Base-by-base conservation (phyloP, 2,113 vertebrate species). In the Pelobates fuscus region DNA sequence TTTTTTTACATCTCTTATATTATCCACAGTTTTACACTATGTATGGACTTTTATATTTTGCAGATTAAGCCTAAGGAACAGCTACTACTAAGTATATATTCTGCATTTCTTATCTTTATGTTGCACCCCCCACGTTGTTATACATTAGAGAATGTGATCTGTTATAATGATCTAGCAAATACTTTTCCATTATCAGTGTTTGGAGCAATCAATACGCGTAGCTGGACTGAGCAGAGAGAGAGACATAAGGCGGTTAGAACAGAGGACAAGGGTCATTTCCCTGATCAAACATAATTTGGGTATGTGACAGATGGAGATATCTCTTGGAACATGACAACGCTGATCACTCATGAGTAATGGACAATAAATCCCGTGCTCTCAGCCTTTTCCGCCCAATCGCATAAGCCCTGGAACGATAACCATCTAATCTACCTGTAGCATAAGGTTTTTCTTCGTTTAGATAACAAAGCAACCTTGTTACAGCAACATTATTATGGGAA, bases 211-310 rank as follows among this genome's bases (percentile, higher is more conserved):
- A 25, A 72, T 71, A 24, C 2, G 24, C 24, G 14, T 30, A 44
- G 67, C 11, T 21, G 18, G 43, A 52, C n/a, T 18, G 10, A 61
- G 44, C 43, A 46, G 55, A 58, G 68, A 58, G 49, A 24, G 24
- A 49, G 37, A 59, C 20, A 32, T 55, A 15, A 18, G 52, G 14
- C 30, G 8, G 37, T 44, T 23, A 54, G 20, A 6, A 24, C 23
- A 14, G 17, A 20, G 83, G 82, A 30, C 80, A 84, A 81, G 82
- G 78, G 80, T 80, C 81, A 82, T 41, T 29, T n/a, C 5, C 67
- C 0, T 0, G 66, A 63, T 27, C 57, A 73, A 73, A 63, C 49
- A 77, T 78, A 32, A 32, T 59, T 17, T 27, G 1, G 11, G 26
- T 24, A 65, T 64, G 71, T 0, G 0, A 32, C 14, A 25, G 54